Conservation (phyloP, 2,113 vertebrate species). For the Theristicus caerulescens region DNA sequence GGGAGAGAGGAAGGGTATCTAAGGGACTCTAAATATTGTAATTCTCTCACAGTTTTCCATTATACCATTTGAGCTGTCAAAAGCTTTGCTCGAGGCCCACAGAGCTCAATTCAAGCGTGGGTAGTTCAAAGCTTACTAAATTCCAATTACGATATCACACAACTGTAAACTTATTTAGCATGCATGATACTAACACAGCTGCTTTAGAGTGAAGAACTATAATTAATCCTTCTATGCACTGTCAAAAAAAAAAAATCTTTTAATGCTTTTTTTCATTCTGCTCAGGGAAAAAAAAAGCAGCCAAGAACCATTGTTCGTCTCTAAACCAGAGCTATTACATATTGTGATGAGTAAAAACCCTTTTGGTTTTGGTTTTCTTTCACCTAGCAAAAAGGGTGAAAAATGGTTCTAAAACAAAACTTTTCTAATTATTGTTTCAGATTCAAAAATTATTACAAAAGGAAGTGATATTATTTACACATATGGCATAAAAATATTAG, state of each 20-base stretch:
- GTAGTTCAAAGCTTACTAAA: slow-evolving; percentile 25
- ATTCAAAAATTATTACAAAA: neutral
- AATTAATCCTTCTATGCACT: neutral
- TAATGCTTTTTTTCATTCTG: neutral
- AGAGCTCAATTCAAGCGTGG: neutral
- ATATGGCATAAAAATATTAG: neutral
- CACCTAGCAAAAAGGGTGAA: neutral
- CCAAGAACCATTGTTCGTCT: neutral
- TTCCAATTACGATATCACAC: slow-evolving; percentile 9
- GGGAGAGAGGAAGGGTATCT: neutral
- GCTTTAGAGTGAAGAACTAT: neutral
- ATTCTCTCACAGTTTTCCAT: neutral
- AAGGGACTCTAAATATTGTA: neutral
- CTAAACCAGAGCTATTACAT: neutral
- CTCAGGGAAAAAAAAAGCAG: neutral
- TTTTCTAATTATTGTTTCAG: neutral
- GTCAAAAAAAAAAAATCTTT: neutral
- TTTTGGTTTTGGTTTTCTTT: neutral
- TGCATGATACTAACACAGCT: neutral
- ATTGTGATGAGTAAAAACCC: neutral
- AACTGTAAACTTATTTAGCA: slow-evolving; percentile 26
- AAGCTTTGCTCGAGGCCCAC: neutral
- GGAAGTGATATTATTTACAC: neutral
- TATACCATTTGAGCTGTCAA: neutral
- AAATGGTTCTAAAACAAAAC: neutral